Evolutionary conservation across 2,113 vertebrate genomes (phyloP).

Genomic region (Carlito syrichta): DNA sequence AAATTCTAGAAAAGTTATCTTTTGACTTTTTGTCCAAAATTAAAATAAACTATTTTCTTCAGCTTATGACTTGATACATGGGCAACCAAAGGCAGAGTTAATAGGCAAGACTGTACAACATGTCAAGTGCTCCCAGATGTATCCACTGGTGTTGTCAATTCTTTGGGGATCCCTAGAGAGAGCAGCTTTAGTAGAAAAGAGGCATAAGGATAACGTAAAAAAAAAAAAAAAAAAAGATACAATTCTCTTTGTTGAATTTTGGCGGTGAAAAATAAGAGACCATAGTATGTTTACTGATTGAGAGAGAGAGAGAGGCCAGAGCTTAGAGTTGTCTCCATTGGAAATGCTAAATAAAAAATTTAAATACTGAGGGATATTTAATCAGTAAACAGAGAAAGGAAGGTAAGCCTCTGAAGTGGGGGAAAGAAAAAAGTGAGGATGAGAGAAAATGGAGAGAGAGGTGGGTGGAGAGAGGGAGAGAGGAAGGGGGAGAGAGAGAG

Average conservation of each 20-base stretch:
- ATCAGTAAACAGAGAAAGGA: background rate
- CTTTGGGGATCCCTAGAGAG: background rate
- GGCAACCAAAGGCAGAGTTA: background rate
- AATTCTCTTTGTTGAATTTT: background rate
- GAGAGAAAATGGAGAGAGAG: background rate
- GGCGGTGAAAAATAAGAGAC: slow-evolving; percentile 14
- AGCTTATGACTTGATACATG: background rate
- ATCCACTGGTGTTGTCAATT: background rate
- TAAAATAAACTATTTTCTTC: background rate
- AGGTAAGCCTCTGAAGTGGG: background rate
- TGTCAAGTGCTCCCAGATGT: background rate
- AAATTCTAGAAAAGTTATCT: background rate
- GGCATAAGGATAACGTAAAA: background rate
- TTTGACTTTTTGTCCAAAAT: background rate
- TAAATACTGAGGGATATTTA: background rate
- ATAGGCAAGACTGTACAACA: too few relatives aligned
- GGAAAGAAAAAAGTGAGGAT: background rate
- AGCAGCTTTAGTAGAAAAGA: background rate
- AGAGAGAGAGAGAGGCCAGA: background rate
- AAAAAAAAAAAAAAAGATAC: background rate
- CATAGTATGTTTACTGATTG: background rate
- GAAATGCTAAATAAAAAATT: background rate
- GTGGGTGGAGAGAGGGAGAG: too few relatives aligned
- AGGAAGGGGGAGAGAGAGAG: background rate
- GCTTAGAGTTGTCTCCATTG: background rate